Evolutionary conservation across 1,140 invertebrate species (phyloP).

Genomic region (Danaus melanippus): DNA sequence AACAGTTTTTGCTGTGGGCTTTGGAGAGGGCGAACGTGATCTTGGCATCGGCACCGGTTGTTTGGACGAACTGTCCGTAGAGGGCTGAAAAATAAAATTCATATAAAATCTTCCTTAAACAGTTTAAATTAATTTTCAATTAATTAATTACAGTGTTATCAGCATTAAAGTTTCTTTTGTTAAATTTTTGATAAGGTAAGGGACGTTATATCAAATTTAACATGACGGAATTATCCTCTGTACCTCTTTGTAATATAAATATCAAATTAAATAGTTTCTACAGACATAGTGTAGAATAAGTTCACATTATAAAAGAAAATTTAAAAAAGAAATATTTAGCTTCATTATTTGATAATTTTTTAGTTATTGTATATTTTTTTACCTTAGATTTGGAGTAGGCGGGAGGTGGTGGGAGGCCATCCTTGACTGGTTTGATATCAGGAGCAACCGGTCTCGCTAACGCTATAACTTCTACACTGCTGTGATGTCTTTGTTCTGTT

Average conservation of each 20-base stretch:
- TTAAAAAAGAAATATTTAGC: not conserved
- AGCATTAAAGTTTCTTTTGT: too few species aligned
- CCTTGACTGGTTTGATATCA: slow-evolving; percentile 55
- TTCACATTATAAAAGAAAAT: slow-evolving; percentile 1
- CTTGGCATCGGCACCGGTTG: slow-evolving; percentile 20
- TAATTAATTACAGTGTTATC: too few species aligned
- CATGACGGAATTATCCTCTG: too few species aligned
- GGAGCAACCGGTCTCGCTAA: slow-evolving; percentile 55
- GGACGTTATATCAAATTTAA: too few species aligned
- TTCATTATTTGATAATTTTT: too few species aligned
- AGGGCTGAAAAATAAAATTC: slow-evolving; percentile 4
- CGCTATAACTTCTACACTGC: slow-evolving; percentile 31
- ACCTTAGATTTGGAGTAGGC: slow-evolving; percentile 49
- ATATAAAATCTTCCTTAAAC: too few species aligned
- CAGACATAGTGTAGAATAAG: not conserved
- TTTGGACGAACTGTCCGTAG: slow-evolving; percentile 9
- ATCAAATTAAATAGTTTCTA: too few species aligned
- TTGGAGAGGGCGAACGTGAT: slow-evolving; percentile 15
- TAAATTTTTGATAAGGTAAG: too few species aligned
- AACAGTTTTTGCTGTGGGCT: slow-evolving; percentile 8
- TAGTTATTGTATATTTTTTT: slow-evolving; percentile 6
- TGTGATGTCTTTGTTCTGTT: not conserved
- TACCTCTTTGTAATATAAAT: too few species aligned
- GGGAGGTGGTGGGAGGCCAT: slow-evolving; percentile 62
- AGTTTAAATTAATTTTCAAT: too few species aligned